A percentile compares a stretch with the other conserved stretches of the same genome.
Evolutionary conservation across 37 sponge, comb jelly and placozoan genomes (phyloP).

Genomic region (Chondrilla cf. caribensis): DNA sequence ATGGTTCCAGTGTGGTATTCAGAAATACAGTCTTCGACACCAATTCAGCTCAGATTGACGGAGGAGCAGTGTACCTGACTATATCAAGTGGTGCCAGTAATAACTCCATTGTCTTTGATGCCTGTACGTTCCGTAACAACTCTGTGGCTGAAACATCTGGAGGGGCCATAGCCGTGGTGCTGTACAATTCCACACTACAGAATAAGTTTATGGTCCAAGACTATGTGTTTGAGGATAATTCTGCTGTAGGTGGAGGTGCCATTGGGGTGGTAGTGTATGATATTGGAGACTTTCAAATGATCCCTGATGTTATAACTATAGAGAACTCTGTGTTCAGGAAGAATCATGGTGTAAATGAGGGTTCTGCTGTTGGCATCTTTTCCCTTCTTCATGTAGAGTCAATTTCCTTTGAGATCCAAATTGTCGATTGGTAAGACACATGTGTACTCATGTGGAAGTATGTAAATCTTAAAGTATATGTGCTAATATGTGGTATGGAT

Average conservation of each 20-base stretch:
- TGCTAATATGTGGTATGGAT: no score
- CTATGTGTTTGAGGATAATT: conserved; percentile 38
- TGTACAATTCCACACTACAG: conserved; percentile 39
- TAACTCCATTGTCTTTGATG: conserved; percentile 22
- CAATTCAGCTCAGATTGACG: conserved; percentile 60
- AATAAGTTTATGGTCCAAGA: conserved; percentile 43
- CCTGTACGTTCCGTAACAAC: conserved; percentile 43
- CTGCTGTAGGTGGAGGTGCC: conserved; percentile 60
- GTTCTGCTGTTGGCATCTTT: conserved; percentile 76
- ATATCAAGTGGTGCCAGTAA: conserved; percentile 26
- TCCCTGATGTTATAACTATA: conserved; percentile 48
- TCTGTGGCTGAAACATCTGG: conserved; percentile 48
- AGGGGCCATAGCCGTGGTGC: conserved; percentile 57
- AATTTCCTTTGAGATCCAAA: conserved; percentile 49
- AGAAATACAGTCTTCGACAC: conserved; percentile 24
- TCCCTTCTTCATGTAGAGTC: conserved; percentile 65
- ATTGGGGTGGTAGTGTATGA: conserved; percentile 65
- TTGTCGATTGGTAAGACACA: conserved; percentile 56
- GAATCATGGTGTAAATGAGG: conserved; percentile 59
- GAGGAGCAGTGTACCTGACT: conserved; percentile 63
- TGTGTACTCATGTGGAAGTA: no score
- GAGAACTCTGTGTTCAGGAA: conserved; percentile 33
- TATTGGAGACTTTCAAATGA: conserved; percentile 1
- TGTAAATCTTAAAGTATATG: no score
- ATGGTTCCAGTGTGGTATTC: conserved; percentile 25